Percentiles rank a stretch among this genome's conserved stretches.
These are phyloP conservation scores for Alloscopus bannaensis DNA, from an alignment of 2,888 invertebrate genomes.

Conservation along the genomic window DNA sequence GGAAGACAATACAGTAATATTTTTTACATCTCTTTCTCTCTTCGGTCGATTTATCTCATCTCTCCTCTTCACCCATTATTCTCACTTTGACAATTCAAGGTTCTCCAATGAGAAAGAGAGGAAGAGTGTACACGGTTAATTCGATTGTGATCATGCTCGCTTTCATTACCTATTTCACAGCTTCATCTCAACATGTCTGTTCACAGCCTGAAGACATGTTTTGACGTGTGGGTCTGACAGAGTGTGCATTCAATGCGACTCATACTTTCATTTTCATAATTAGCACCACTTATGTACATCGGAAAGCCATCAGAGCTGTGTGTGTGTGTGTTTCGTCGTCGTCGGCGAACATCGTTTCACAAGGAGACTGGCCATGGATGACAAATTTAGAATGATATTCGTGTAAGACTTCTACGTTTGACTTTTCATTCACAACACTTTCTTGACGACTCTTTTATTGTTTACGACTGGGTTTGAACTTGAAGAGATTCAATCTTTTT, in stretches of 20 bases:
- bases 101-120: constrained; percentile 3
- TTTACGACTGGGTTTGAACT: neutral
- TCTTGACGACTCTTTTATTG: too few relatives aligned
- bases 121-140: constrained; percentile 4
- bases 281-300: too few relatives aligned
- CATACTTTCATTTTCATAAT: constrained; percentile 5
- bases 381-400: too few relatives aligned
- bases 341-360: neutral
- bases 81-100: constrained; percentile 63
- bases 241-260: neutral
- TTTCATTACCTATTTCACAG: constrained; percentile 51
- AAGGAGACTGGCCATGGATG: neutral
- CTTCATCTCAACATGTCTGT: constrained; percentile 19
- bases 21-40: constrained; percentile 42
- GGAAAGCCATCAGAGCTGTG: neutral
- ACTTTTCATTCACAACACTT: too few relatives aligned
- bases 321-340: neutral
- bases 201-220: constrained; percentile 45
- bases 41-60: too few relatives aligned
- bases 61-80: constrained; percentile 48
- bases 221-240: constrained; percentile 35
- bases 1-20: constrained; percentile 35
- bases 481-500: neutral
- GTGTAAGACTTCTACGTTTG: too few relatives aligned
- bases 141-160: constrained; percentile 28